Conservation (phyloP, 1,140 invertebrate species). For the Lutraria rhynchaena region DNA sequence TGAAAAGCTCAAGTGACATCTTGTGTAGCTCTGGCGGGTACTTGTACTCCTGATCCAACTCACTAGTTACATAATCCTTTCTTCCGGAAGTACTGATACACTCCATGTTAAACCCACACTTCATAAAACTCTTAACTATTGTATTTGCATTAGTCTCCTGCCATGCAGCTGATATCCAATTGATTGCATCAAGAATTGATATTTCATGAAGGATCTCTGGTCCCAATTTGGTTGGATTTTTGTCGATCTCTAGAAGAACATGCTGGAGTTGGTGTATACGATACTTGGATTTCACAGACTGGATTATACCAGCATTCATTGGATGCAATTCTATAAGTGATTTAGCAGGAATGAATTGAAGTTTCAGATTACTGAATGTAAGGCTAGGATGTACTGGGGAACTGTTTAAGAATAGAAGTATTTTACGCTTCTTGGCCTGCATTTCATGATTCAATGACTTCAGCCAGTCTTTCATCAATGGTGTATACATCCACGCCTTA, state of each 20-base stretch:
- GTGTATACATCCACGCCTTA: constrained; percentile 10
- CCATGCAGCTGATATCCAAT: constrained; percentile 50
- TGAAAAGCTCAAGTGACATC: constrained; percentile 25
- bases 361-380: constrained; percentile 75
- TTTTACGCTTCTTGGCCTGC: constrained; percentile 26
- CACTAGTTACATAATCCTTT: background rate
- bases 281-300: constrained; percentile 69
- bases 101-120: background rate
- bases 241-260: too few relatives aligned
- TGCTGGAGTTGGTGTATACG: constrained; percentile 27
- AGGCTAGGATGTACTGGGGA: constrained; percentile 22
- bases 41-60: constrained; percentile 34
- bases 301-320: constrained; percentile 83
- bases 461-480: constrained; percentile 14
- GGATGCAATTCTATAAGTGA: constrained; percentile 81
- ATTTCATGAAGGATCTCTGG: constrained; percentile 45
- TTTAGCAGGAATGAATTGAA: constrained; percentile 82
- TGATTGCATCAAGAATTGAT: constrained; percentile 53
- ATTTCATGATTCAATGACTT: background rate
- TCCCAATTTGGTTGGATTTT: constrained; percentile 14
- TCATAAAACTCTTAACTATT: constrained; percentile 55
- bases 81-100: background rate
- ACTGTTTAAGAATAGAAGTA: constrained; percentile 34
- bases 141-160: constrained; percentile 47
- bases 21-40: constrained; percentile 12